Percentiles rank a stretch among this genome's conserved stretches.
Evolutionary conservation across 2,797 vertebrate species (phyloP).

Genomic region (Sebastes taczanowskii): DNA sequence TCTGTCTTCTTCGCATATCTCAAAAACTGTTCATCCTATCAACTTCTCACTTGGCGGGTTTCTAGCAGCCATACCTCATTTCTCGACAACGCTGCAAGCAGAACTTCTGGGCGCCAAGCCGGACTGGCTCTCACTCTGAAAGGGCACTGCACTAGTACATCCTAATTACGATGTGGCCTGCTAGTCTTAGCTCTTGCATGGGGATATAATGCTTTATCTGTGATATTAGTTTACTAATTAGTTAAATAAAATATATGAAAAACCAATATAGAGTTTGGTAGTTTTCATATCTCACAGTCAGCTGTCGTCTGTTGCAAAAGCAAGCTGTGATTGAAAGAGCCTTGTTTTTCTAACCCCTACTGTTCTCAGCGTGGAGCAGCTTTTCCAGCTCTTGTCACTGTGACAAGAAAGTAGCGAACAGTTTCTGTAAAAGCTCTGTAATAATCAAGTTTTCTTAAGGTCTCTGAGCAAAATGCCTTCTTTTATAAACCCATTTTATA

Average conservation of each 20-base stretch:
- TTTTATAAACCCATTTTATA: not conserved
- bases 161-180: not conserved
- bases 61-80: too few relatives aligned
- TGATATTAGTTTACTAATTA: not conserved
- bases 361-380: constrained; percentile 57
- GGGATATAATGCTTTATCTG: not conserved
- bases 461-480: not conserved
- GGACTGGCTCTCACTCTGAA: too few relatives aligned
- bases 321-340: constrained; percentile 13
- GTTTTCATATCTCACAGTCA: not conserved
- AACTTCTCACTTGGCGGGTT: too few relatives aligned
- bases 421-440: not conserved
- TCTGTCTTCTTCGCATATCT: too few relatives aligned
- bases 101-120: too few relatives aligned
- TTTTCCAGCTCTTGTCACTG: constrained; percentile 29
- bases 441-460: not conserved
- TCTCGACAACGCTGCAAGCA: too few relatives aligned
- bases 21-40: too few relatives aligned
- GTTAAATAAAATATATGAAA: not conserved
- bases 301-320: constrained; percentile 3
- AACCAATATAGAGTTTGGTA: not conserved
- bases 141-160: too few relatives aligned
- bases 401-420: not conserved
- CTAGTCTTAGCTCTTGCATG: not conserved
- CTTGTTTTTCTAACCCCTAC: constrained; percentile 68